Evolutionary conservation across 2,797 vertebrate genomes (phyloP).

Genomic region (Sciaenops ocellatus): DNA sequence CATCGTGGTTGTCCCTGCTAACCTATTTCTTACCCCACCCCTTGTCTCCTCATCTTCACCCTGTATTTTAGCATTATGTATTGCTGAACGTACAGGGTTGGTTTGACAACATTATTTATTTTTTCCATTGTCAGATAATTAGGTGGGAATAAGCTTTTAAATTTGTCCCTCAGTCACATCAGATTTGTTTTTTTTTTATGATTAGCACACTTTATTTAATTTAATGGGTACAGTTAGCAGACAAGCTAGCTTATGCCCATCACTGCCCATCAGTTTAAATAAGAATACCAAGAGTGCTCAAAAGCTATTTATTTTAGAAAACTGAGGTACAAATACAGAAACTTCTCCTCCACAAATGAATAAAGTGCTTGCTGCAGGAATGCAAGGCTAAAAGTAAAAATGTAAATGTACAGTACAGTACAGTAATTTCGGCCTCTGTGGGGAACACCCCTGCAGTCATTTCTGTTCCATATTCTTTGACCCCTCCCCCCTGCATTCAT

Average conservation of each 20-base stretch:
- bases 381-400: constrained; percentile 18
- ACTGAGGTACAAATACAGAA: constrained; percentile 55
- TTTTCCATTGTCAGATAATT: constrained; percentile 20
- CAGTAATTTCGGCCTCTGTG: not conserved
- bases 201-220: not conserved
- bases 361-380: constrained; percentile 26
- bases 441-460: constrained; percentile 36
- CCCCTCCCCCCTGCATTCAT: constrained; percentile 7
- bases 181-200: not conserved
- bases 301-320: constrained; percentile 22
- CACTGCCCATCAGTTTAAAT: constrained; percentile 2
- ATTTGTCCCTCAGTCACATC: constrained; percentile 42
- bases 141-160: constrained; percentile 42
- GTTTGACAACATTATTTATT: constrained; percentile 15
- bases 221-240: not conserved
- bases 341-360: constrained; percentile 39
- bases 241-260: not conserved
- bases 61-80: constrained; percentile 27
- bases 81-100: constrained; percentile 11
- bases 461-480: constrained; percentile 29
- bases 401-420: not conserved
- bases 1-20: constrained; percentile 17
- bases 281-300: not conserved
- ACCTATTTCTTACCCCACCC: constrained; percentile 17
- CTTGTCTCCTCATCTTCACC: constrained; percentile 30